A percentile compares a stretch with the other conserved stretches of the same genome.
phyloP scores from a whole-genome alignment of 2,888 invertebrate species.

The Tetragnatha montana region DNA sequence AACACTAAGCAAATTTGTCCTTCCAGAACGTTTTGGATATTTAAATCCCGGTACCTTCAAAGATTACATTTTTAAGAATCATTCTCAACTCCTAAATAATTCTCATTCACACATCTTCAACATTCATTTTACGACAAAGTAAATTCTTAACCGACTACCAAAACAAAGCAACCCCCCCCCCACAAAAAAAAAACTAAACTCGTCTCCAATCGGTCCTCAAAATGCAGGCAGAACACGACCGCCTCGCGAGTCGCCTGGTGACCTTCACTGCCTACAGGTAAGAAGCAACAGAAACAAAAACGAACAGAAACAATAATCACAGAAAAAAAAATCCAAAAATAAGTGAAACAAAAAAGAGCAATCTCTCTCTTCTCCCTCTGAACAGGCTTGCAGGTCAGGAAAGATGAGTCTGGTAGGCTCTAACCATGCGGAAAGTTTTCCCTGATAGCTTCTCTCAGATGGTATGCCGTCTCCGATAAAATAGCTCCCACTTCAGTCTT shows the following conservation, averaged over 20 bases:
- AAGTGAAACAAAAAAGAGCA: slow-evolving; percentile 50
- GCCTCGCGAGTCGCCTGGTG: slow-evolving; percentile 16
- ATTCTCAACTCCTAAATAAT: no score
- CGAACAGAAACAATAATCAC: slow-evolving; percentile 39
- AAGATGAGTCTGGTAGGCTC: slow-evolving; percentile 51
- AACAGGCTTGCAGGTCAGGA: slow-evolving; percentile 63
- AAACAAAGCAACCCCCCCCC: no score
- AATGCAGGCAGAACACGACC: background rate
- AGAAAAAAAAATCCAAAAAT: slow-evolving; percentile 43
- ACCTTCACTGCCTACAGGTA: slow-evolving; percentile 62
- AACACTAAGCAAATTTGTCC: no score
- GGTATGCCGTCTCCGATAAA: background rate
- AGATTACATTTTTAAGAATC: no score
- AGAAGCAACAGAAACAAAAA: slow-evolving; percentile 22
- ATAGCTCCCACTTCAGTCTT: slow-evolving; percentile 21
- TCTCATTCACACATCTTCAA: no score
- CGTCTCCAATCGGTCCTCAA: background rate
- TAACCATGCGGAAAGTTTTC: slow-evolving; percentile 68
- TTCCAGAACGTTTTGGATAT: no score
- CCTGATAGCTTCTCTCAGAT: slow-evolving; percentile 36
- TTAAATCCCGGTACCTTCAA: no score
- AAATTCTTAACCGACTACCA: no score
- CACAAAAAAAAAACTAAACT: no score
- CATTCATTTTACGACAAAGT: no score
- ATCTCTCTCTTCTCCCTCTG: slow-evolving; percentile 10